Evolutionary conservation across 2,888 invertebrate species (phyloP), one percentile per base, ranked within the genome.

Genomic region (Andricus quercusramuli): DNA sequence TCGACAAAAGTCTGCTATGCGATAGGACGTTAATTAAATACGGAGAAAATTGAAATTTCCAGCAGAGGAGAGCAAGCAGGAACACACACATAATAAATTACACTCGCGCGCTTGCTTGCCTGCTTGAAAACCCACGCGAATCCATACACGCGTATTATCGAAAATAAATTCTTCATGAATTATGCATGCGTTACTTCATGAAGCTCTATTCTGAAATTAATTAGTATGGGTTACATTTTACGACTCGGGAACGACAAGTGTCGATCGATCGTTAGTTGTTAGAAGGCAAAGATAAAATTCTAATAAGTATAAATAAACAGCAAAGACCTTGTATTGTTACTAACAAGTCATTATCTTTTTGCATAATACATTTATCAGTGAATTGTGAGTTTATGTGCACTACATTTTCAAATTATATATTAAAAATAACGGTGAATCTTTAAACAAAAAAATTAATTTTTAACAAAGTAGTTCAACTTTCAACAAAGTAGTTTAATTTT

Each of bases 191-290:
- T 62, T 62, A 62, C 59, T 62, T 62, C 59, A 62, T 62, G 59
- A 62, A 62, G 59, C 59, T 62, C 22, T 62, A 62, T 62, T 62
- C 59, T 62, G 59, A 62, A 62, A 62, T 62, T 62, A 62, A 62
- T 62, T 62, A 25, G 22, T 25, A 22, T 62, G 22, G 11, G 59
- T n/a, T 25, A 25, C 13, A 62, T 62, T 62, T 62, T 62, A 62
- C 22, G 59, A 62, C 59, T 25, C 20, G 20, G 8, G 22, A 11
- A 62, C 13, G 59, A 62, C 59, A 62, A 62, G 59, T 25, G 59
- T 62, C 22, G 51, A 51, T 51, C 51, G 20, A 37, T 37, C 37
- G 37, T 51, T 51, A 20, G 20, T 51, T 20, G 51, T 8, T n/a
- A 51, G 6, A 51, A 51, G 51, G 51, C 51, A 51, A 8, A 2